Evolutionary conservation across 2,888 invertebrate species (phyloP).

Genomic region (Suillia variegata): DNA sequence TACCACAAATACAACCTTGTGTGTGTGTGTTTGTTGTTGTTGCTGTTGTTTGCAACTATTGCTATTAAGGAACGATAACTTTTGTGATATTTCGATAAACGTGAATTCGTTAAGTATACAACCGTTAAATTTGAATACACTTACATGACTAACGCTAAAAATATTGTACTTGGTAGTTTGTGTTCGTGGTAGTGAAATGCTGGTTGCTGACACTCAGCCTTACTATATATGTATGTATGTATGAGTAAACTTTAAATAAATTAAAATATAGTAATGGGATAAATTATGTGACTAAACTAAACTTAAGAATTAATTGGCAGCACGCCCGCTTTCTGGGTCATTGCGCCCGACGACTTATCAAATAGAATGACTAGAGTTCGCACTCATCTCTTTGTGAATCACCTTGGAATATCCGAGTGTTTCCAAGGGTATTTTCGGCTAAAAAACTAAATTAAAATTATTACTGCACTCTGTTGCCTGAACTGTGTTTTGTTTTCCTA

Average conservation of each 20-base stretch:
- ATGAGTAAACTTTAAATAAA: no score
- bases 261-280: no score
- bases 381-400: conserved; percentile 44
- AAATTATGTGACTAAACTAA: no score
- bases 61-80: conserved; percentile 55
- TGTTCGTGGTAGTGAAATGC: conserved; percentile 47
- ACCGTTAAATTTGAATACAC: conserved; percentile 41
- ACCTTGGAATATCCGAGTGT: neutral
- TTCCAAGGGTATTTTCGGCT: neutral
- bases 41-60: conserved; percentile 9
- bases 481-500: conserved; percentile 35
- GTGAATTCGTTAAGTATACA: conserved; percentile 48
- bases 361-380: conserved; percentile 56
- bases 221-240: no score
- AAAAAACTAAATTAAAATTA: conserved; percentile 38
- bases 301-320: no score
- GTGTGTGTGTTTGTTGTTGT: conserved; percentile 13
- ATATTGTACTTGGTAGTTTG: neutral
- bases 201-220: conserved; percentile 40
- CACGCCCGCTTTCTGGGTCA: neutral
- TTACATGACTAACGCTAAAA: neutral
- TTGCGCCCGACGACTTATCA: conserved; percentile 9
- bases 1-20: conserved; percentile 34
- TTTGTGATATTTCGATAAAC: conserved; percentile 57
- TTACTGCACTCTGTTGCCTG: conserved; percentile 59